A percentile compares a stretch with the other conserved stretches of the same genome.
Conservation (phyloP, 2,888 invertebrate species). For the Pristionchus fissidentatus region DNA sequence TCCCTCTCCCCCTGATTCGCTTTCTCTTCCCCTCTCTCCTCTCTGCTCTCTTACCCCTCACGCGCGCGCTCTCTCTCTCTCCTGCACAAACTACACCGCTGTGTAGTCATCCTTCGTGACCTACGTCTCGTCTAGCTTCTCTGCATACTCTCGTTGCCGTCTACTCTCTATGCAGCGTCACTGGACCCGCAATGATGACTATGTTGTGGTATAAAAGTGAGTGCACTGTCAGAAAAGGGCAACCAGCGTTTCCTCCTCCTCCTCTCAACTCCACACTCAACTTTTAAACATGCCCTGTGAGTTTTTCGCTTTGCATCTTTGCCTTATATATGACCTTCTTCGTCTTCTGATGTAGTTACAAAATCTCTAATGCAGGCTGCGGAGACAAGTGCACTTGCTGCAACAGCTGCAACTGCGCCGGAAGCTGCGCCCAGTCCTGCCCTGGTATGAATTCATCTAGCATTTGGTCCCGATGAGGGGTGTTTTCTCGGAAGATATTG, state of each 20-base stretch:
- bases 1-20: too few species aligned
- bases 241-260: not conserved
- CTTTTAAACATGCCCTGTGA: not conserved
- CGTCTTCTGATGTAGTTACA: not conserved
- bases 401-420: not conserved
- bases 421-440: conserved; percentile 9
- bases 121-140: not conserved
- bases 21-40: too few species aligned
- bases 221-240: not conserved
- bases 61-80: too few species aligned
- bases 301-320: not conserved
- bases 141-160: too few species aligned
- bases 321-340: not conserved
- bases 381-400: conserved; percentile 9
- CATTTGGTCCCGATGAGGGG: not conserved
- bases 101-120: too few species aligned
- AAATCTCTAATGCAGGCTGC: not conserved
- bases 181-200: not conserved
- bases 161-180: too few species aligned
- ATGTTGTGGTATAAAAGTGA: not conserved
- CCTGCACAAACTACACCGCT: too few species aligned
- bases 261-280: not conserved
- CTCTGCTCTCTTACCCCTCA: too few species aligned
- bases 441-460: not conserved
- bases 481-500: too few species aligned